Conservation (phyloP, 64 coral and sea anemone species). For the Actinia equina region DNA sequence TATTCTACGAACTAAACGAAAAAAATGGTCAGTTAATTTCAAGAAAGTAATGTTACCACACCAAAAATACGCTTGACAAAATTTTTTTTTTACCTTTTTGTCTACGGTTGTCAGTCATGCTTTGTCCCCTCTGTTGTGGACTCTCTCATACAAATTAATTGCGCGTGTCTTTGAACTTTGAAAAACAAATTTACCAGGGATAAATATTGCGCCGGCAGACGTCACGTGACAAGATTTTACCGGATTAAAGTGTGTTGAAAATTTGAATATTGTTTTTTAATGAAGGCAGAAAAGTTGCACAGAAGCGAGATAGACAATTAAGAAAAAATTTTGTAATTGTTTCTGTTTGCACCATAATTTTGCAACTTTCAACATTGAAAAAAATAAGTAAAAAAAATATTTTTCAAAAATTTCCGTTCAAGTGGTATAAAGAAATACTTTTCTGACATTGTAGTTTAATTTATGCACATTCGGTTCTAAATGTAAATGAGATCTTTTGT, state of each 20-base stretch:
- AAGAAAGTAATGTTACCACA: no score
- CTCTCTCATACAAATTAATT: background rate
- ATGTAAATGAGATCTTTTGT: conserved; percentile 9
- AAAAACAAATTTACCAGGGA: background rate
- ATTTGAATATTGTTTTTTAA: background rate
- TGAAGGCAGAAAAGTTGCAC: no score
- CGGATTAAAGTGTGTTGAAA: background rate
- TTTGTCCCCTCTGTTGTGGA: no score
- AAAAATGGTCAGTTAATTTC: no score
- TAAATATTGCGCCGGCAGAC: background rate
- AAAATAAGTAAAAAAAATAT: background rate
- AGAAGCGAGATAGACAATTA: no score
- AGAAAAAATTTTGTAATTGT: no score
- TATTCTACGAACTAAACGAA: no score
- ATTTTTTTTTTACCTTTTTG: no score
- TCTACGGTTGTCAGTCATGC: no score
- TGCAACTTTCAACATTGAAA: no score
- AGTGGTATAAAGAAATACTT: background rate
- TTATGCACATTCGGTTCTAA: background rate
- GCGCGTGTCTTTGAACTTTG: background rate
- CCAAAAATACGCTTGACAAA: no score
- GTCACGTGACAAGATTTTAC: background rate
- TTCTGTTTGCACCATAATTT: no score
- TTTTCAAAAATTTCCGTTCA: background rate
- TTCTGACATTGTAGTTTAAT: background rate